Conservation (phyloP, 2,113 vertebrate genomes). For the Neofelis nebulosa region DNA sequence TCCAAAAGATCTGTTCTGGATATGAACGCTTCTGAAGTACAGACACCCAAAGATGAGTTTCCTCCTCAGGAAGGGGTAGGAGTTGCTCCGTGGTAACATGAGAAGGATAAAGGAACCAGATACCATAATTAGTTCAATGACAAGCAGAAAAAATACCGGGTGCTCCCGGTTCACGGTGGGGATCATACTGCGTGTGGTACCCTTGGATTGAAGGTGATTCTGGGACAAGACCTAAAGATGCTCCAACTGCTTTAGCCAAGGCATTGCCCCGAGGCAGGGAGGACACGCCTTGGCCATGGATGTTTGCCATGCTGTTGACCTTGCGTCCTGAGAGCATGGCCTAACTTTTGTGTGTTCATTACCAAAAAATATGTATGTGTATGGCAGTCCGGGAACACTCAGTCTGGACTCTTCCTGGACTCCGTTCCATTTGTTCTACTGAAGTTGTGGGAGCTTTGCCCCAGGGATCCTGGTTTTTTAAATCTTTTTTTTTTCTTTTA, state of each 20-base stretch:
- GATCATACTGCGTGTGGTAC: fast-evolving
- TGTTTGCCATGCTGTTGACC: background rate
- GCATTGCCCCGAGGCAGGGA: background rate
- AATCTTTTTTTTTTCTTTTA: too few relatives aligned
- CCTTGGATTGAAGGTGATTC: background rate
- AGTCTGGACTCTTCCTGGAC: background rate
- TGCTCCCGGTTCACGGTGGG: background rate
- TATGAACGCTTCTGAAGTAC: background rate
- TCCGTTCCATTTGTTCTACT: background rate
- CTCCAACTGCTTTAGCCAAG: background rate
- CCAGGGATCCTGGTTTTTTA: background rate
- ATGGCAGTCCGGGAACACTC: background rate
- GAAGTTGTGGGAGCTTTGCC: background rate
- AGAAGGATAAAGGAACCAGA: background rate
- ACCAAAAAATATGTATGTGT: too few relatives aligned
- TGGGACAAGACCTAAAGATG: background rate
- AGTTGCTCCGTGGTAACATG: fast-evolving
- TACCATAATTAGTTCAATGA: background rate
- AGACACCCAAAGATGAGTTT: background rate
- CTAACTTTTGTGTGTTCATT: background rate
- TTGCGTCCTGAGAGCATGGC: background rate
- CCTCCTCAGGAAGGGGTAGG: background rate
- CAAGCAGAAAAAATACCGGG: background rate
- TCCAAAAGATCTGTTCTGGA: background rate
- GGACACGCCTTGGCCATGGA: background rate